Percentiles rank a stretch among this genome's conserved stretches.
These are phyloP conservation scores for Cassiopea andromeda DNA, from an alignment of 30 jellyfish, hydroid and myxozoan genomes.

Conservation along the genomic window DNA sequence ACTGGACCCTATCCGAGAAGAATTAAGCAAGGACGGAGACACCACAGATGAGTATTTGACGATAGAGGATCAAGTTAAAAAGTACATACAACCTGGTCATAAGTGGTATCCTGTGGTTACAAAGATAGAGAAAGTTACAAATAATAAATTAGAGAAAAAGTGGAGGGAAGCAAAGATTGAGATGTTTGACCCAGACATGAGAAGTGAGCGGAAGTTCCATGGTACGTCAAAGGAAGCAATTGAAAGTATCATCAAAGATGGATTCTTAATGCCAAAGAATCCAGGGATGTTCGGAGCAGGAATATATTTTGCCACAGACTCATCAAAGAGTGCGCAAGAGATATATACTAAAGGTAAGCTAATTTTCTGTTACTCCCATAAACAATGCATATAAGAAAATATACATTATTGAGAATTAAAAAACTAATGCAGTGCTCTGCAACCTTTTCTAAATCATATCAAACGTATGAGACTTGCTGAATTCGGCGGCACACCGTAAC, in stretches of 20 bases:
- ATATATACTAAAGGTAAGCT: conserved; percentile 60
- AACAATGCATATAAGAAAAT: too few species aligned
- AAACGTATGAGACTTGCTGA: too few species aligned
- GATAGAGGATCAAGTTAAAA: conserved; percentile 69
- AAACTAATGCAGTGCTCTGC: too few species aligned
- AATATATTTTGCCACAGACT: conserved; percentile 80
- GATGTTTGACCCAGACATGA: conserved; percentile 32
- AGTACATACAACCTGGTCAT: conserved; percentile 63
- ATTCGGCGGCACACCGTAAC: too few species aligned
- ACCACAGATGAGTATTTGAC: conserved; percentile 51
- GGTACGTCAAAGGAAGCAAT: conserved; percentile 74
- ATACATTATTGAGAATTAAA: too few species aligned
- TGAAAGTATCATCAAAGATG: conserved; percentile 55
- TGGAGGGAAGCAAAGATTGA: conserved; percentile 38
- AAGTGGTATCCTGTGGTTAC: conserved; percentile 74
- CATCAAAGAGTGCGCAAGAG: conserved; percentile 83
- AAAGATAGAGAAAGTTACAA: conserved; percentile 71
- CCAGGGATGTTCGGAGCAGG: conserved; percentile 84
- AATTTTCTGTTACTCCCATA: too few species aligned
- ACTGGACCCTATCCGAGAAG: conserved; percentile 11
- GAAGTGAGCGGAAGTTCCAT: conserved; percentile 58
- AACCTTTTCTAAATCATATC: too few species aligned
- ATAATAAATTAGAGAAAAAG: conserved; percentile 36
- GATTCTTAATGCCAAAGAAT: conserved; percentile 66
- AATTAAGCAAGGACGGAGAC: conserved; percentile 37